These are phyloP conservation scores for Triplophysa yarkandensis DNA, from an alignment of 2,797 vertebrate genomes.

Conservation along the genomic window DNA sequence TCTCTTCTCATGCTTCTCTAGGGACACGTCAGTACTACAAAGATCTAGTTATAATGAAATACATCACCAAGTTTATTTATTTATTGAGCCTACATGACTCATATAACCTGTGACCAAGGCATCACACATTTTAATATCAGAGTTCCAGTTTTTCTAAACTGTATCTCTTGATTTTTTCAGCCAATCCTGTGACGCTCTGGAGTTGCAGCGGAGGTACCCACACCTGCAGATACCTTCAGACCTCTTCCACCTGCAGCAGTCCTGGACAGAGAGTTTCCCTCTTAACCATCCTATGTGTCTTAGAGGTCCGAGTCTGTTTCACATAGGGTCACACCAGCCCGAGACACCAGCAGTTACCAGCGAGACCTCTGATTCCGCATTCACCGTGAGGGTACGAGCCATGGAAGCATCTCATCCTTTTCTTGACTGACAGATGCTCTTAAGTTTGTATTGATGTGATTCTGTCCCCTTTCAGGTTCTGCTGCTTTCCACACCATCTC, in stretches of 20 bases:
- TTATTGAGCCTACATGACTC: too few species aligned
- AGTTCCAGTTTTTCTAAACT: too few species aligned
- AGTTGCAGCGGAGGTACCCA: slow-evolving; percentile 73
- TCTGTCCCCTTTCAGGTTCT: slow-evolving; percentile 67
- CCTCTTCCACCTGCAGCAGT: slow-evolving; percentile 67
- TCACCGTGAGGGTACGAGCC: slow-evolving; percentile 65
- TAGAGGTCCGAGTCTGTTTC: slow-evolving; percentile 63
- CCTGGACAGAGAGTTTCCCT: slow-evolving; percentile 70
- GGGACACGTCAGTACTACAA: slow-evolving; percentile 67
- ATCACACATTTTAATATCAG: too few species aligned
- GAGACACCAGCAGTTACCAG: slow-evolving; percentile 8
- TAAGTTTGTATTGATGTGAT: not conserved
- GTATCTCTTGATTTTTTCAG: slow-evolving; percentile 52
- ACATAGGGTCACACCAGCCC: slow-evolving; percentile 59
- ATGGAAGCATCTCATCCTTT: not conserved
- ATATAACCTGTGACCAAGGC: too few species aligned
- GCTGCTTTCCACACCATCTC: slow-evolving; percentile 72
- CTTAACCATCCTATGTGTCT: slow-evolving; percentile 67
- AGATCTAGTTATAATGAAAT: too few species aligned
- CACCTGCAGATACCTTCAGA: slow-evolving; percentile 61
- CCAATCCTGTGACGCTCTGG: slow-evolving; percentile 67
- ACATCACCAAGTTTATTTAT: too few species aligned
- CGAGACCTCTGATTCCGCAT: slow-evolving; percentile 53
- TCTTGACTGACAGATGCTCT: not conserved
- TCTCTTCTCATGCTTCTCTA: slow-evolving; percentile 73